A percentile compares a stretch with the other conserved stretches of the same genome.
phyloP scores from a whole-genome alignment of 2,113 vertebrate genomes.

The Alectura lathami region DNA sequence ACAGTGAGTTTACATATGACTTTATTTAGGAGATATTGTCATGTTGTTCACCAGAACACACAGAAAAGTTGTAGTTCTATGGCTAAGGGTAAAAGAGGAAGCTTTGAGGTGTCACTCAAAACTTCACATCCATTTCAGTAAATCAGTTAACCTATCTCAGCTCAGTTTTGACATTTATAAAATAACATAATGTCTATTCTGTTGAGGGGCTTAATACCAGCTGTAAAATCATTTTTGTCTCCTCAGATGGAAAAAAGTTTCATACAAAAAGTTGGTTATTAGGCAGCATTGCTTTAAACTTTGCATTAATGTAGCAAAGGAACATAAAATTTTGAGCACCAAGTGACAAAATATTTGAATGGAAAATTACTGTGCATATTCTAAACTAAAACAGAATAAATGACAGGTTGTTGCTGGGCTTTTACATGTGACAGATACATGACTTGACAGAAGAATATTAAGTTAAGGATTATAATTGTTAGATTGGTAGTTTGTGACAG shows the following conservation, averaged over 20 bases:
- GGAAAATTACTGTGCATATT: background rate
- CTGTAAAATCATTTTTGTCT: background rate
- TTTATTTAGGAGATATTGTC: background rate
- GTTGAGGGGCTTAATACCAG: background rate
- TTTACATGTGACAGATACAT: background rate
- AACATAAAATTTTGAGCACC: background rate
- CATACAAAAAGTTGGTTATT: background rate
- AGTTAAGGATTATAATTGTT: background rate
- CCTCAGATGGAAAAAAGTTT: background rate
- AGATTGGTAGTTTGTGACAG: background rate
- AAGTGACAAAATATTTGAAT: background rate
- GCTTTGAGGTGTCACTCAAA: background rate
- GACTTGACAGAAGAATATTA: background rate
- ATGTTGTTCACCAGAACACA: background rate
- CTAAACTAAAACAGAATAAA: background rate
- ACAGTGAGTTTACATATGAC: background rate
- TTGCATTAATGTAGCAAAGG: background rate
- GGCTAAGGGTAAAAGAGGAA: background rate
- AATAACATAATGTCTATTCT: background rate
- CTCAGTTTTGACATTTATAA: background rate
- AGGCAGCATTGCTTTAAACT: background rate
- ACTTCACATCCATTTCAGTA: fast-evolving
- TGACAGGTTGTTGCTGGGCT: background rate
- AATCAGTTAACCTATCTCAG: background rate
- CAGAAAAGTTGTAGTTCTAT: background rate